Base-by-base conservation (phyloP, 2,113 vertebrate species). In the Lamprotornis superbus region DNA sequence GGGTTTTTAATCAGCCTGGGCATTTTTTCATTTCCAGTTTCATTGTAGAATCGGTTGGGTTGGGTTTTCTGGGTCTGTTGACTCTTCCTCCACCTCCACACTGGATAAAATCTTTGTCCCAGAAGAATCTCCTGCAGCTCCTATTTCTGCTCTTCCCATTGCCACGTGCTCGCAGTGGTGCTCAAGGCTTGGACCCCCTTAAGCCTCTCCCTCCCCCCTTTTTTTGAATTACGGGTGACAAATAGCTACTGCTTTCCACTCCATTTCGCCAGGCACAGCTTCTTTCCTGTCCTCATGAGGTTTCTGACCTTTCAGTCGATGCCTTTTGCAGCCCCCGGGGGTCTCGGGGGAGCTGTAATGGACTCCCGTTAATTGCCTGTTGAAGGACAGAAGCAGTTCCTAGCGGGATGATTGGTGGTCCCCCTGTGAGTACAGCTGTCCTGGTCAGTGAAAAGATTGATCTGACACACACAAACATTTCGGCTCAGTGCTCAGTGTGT, bases 361-460 rank as follows among this genome's bases (percentile, higher is more conserved):
- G 98, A 98, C 98, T 98, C 93, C 20, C 97, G 97, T 98, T 98
- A 98, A 98, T 98, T 98, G 98, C 97, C 98, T 98, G 98, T 98
- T 98, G 98, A 99, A 98, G 98, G 98, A 98, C 98, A 98, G 98
- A 98, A 98, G 98, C 97, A 96, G 97, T 96, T 98, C 97, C 97
- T 98, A 69, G 86, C 95, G 96, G 98, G 96, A 98, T 98, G 98
- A 98, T 98, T 98, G 97, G 97, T 97, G 97, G 98, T 97, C 98
- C 98, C 98, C 97, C 91, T 33, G 98, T 94, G 98, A 98, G 94
- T 97, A 95, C 97, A 98, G 97, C 97, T 98, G 98, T 98, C 98
- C 98, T 97, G 98, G 97, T 94, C 95, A 97, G 97, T 96, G 97
- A 96, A 95, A 91, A 94, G 97, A 98, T 97, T 97, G 96, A 96